Evolutionary conservation across 1,140 invertebrate species (phyloP).

Genomic region (Drosophila pseudoobscura): DNA sequence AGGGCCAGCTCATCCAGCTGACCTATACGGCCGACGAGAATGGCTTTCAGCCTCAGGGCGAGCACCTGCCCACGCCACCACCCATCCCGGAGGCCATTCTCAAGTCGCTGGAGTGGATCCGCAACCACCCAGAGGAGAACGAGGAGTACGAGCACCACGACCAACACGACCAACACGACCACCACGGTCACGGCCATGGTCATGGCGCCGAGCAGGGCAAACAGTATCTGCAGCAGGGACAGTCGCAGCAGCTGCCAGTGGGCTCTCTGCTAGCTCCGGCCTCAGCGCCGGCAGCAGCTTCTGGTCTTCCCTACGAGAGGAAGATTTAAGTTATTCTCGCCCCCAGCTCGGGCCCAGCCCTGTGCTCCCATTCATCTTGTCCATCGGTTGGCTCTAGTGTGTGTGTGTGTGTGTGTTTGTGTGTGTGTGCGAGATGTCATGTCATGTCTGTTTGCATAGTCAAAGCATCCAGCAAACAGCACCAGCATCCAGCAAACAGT

Average conservation of each 20-base stretch:
- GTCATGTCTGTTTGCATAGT: conserved; percentile 53
- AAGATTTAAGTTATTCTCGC: conserved; percentile 52
- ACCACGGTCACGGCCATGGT: conserved; percentile 29
- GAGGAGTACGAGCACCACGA: conserved; percentile 47
- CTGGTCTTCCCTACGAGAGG: conserved; percentile 66
- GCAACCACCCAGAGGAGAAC: conserved; percentile 79
- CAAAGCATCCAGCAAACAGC: conserved; percentile 6
- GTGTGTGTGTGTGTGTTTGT: conserved; percentile 4
- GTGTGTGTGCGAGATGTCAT: conserved; percentile 7
- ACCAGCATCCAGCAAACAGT: too few species aligned
- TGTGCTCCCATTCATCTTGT: conserved; percentile 47
- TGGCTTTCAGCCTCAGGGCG: conserved; percentile 84
- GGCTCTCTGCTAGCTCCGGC: conserved; percentile 44
- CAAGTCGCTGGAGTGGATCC: conserved; percentile 84
- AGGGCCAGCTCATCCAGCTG: conserved; percentile 84
- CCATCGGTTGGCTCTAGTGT: conserved; percentile 7
- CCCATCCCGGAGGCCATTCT: conserved; percentile 80
- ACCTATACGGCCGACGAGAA: conserved; percentile 87
- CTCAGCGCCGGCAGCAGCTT: conserved; percentile 8
- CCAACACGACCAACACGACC: conserved; percentile 36
- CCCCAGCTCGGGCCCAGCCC: conserved; percentile 20
- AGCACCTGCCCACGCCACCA: conserved; percentile 84
- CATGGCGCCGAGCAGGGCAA: conserved; percentile 34
- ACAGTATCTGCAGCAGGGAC: conserved; percentile 51
- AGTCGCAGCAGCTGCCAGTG: conserved; percentile 11